A percentile compares a stretch with the other conserved stretches of the same genome.
These are phyloP conservation scores for Eurytoma californica DNA, from an alignment of 2,888 invertebrate genomes.

Conservation along the genomic window DNA sequence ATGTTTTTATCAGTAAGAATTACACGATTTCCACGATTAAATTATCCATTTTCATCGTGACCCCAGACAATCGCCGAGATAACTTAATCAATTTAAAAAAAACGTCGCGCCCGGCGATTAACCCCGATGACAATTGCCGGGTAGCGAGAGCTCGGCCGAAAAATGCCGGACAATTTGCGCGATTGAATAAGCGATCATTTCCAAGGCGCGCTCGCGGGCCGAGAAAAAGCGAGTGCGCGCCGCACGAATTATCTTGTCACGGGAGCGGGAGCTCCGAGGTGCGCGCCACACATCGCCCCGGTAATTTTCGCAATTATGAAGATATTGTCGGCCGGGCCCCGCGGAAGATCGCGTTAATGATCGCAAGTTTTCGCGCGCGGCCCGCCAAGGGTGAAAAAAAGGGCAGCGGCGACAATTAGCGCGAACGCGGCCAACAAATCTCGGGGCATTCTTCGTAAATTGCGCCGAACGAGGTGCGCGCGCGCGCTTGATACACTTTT, in stretches of 20 bases:
- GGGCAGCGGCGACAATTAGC: slow-evolving; percentile 28
- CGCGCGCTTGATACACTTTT: too few species aligned
- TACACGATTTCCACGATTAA: too few species aligned
- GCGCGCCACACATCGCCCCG: slow-evolving; percentile 53
- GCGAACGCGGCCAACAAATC: slow-evolving; percentile 29
- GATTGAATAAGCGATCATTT: slow-evolving; percentile 39
- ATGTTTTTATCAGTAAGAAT: too few species aligned
- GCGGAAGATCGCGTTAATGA: slow-evolving; percentile 20
- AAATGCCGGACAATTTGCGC: slow-evolving; percentile 28
- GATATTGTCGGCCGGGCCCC: slow-evolving; percentile 42
- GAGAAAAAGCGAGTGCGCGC: slow-evolving; percentile 28
- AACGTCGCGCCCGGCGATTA: too few species aligned
- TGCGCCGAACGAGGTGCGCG: too few species aligned
- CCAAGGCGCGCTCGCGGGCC: neutral
- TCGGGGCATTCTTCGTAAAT: slow-evolving; percentile 29
- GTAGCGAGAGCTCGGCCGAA: neutral
- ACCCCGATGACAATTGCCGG: neutral
- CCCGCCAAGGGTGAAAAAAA: neutral
- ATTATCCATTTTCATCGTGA: too few species aligned
- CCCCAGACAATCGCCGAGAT: too few species aligned
- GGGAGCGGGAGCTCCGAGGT: slow-evolving; percentile 37
- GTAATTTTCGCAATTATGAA: slow-evolving; percentile 58
- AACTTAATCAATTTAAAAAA: too few species aligned
- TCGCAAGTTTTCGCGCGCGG: neutral
- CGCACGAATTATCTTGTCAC: slow-evolving; percentile 49